Evolutionary conservation across 2,888 invertebrate species (phyloP), one percentile per base, ranked within the genome.

Genomic region (Scrobipalpa costella): DNA sequence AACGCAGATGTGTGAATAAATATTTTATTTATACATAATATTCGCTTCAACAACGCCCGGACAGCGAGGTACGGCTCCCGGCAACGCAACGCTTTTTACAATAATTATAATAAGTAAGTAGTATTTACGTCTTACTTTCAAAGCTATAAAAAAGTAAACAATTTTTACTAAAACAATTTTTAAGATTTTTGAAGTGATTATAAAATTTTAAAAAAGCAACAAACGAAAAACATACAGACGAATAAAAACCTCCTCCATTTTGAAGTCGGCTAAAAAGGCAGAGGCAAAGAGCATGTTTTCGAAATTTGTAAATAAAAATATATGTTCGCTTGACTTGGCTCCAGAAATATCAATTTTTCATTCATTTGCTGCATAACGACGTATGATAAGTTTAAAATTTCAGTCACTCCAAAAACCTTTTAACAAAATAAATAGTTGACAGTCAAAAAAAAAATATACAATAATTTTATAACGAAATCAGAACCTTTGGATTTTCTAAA

Each of bases 21-120:
- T 76, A 75, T 75, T 74, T 70, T 72, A 76, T 76, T 74, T 73
- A 71, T 75, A 76, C 71, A 75, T 75, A 71, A 72, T 72, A 68
- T 69, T 71, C 60, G 68, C 68, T 52, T 67, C 50, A 72, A 74
- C 75, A 74, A 70, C 70, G 64, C 50, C 47, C 66, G 66, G 44
- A 47, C 61, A 52, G 27, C 40, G 27, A 52, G 6, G 50, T 3
- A 36, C 34, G 57, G 57, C 34, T 36, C 36, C 8, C 36, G 36
- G 21, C 38, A 59, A 49, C 44, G 47, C 36, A 50, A 49, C 60
- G 15, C 36, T 61, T 61, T 47, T 50, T 40, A 15, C 27, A 57
- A 17, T 57, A 49, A 50, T 34, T 34, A 49, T 50, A 50, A 59
- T 44, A n/a, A n/a, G n/a, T 44, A 52, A 21, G 50, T 52, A 52